Percentiles rank a stretch among this genome's conserved stretches.
Evolutionary conservation across 1,140 invertebrate species (phyloP).

Genomic region (Meloidogyne floridensis): DNA sequence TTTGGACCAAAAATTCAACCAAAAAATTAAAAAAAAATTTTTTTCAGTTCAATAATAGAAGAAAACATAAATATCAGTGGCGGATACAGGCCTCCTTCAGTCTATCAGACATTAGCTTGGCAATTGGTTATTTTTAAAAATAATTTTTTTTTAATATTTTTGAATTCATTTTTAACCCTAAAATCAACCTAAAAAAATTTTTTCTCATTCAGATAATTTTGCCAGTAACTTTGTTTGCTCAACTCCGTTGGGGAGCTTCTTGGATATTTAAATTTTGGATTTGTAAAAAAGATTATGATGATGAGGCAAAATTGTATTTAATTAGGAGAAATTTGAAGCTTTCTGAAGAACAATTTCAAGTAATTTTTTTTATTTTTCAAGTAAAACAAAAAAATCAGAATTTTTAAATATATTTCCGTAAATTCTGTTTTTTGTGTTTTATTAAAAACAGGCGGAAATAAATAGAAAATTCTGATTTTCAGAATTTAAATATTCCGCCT

Average conservation of each 20-base stretch:
- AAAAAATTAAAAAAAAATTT: not conserved
- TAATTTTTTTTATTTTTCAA: slow-evolving; percentile 40
- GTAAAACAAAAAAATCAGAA: too few species aligned
- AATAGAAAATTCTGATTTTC: too few species aligned
- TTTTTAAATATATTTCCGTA: too few species aligned
- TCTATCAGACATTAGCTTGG: slow-evolving; percentile 79
- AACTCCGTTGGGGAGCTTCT: slow-evolving; percentile 76
- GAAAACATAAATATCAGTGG: slow-evolving; percentile 80
- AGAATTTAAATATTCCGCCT: too few species aligned
- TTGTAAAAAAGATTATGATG: slow-evolving; percentile 76
- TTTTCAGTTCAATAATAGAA: slow-evolving; percentile 75
- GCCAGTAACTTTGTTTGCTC: slow-evolving; percentile 66
- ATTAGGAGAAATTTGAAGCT: slow-evolving; percentile 79
- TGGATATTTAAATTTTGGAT: slow-evolving; percentile 82
- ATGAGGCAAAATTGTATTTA: slow-evolving; percentile 81
- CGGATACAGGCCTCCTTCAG: slow-evolving; percentile 77
- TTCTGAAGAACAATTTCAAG: slow-evolving; percentile 70
- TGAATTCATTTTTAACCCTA: too few species aligned
- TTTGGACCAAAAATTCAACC: too few species aligned
- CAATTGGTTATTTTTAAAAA: slow-evolving; percentile 69
- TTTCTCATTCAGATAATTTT: slow-evolving; percentile 14
- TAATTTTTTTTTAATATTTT: not conserved
- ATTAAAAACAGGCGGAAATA: too few species aligned
- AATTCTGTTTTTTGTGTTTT: too few species aligned
- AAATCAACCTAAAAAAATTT: not conserved